Evolutionary conservation across 2,888 invertebrate species (phyloP), one percentile per base, ranked within the genome.

Genomic region (Abscondita cerata): DNA sequence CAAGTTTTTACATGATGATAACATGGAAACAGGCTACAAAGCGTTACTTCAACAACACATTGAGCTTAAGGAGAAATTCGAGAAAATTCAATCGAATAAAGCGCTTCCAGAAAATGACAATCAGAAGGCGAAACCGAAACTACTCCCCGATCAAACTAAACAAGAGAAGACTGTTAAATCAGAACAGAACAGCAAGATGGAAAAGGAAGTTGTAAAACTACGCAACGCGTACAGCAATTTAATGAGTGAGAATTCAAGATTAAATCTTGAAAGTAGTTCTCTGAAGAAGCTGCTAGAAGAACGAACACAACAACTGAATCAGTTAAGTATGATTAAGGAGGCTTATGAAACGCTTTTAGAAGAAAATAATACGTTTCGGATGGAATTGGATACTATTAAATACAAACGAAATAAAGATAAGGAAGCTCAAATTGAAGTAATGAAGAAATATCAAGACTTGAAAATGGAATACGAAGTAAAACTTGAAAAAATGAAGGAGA

Each of bases 401-500:
- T 78, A 76, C 59, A 79, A 80, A 65, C 68, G 77, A 59, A 65
- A 68, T 4, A 73, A 76, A 52, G 81, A 80, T 56, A 74, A 76
- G 38, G 80, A 77, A 66, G 80, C 78, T 72, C 79, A 70, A 71
- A 70, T 76, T 12, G 66, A 73, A 54, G 76, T 76, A 62, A 72
- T 8, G 81, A 81, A 64, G 70, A 84, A 82, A 66, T 79, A 81
- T 4, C 79, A 82, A 57, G 86, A 87, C 58, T 81, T 89, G 2
- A 82, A 86, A 56, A 82, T 81, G 15, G 90, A 90, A 73, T 88
- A 91, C 74, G 91, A 90, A 72, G 84, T 85, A 68, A 92, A 92
- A 80, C 80, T 93, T 73, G 89, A 89, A 73, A 86, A 89, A 78
- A 89, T 92, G 86, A 93, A 92, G 77, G 84, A 86, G 52, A 90